Percentiles rank a stretch among this genome's conserved stretches.
phyloP scores from a whole-genome alignment of 2,113 vertebrate species.

The Varanus komodoensis region DNA sequence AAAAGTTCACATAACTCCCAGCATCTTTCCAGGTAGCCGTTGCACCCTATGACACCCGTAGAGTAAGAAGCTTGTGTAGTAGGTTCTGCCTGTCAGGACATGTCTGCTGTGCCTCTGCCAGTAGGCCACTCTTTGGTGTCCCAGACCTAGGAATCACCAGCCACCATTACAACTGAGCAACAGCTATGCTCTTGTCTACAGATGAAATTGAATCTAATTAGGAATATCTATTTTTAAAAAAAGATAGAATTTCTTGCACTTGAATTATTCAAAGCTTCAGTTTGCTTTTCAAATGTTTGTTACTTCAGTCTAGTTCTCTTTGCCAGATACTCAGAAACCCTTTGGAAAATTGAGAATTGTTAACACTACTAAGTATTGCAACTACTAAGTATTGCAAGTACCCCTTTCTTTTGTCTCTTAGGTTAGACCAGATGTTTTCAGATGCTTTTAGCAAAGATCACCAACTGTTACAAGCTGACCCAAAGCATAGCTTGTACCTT shows the following conservation, averaged over 20 bases:
- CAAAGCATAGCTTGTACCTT: constrained; percentile 89
- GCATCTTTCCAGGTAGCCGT: too few species aligned
- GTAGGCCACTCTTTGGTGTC: too few species aligned
- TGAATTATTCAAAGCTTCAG: background rate
- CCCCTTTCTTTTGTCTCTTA: constrained; percentile 63
- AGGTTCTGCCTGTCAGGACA: too few species aligned
- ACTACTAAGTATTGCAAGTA: constrained; percentile 30
- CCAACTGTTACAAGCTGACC: constrained; percentile 91
- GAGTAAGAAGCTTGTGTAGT: too few species aligned
- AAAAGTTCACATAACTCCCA: too few species aligned
- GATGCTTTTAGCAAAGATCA: constrained; percentile 96
- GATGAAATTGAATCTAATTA: constrained; percentile 20
- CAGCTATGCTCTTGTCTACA: background rate
- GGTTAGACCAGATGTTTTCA: constrained; percentile 97
- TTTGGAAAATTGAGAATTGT: background rate
- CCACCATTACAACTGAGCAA: background rate
- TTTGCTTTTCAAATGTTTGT: background rate
- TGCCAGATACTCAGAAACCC: background rate
- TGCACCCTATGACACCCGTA: too few species aligned
- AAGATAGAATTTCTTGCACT: background rate
- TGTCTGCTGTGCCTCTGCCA: too few species aligned
- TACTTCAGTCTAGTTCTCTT: background rate
- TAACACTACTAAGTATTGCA: constrained; percentile 25
- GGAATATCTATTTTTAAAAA: background rate
- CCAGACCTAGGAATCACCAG: too few species aligned